Evolutionary conservation across 2,113 vertebrate species (phyloP), one percentile per base, ranked within the genome.

Genomic region (Ochotona princeps): DNA sequence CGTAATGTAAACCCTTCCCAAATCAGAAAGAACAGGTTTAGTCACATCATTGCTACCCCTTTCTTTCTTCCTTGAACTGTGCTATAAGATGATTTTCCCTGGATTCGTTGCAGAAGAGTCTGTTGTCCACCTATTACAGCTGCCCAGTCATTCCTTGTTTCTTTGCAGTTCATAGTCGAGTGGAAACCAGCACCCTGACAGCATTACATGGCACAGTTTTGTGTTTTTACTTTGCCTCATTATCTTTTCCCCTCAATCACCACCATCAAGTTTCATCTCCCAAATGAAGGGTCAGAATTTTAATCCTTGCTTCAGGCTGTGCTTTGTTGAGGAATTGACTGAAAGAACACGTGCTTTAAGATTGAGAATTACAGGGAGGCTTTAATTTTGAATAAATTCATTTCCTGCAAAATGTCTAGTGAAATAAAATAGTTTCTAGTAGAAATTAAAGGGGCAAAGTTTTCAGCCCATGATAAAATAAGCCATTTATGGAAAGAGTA

Each of bases 381-480:
- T 63, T 90, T 60, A 2, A 1, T 91, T 84, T 60, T 80, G 28
- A 18, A 49, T 38, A 49, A 74, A 65, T 38, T 54, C 11, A 74
- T 38, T 72, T 90, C 74, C 69, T 90, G 38, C 26, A 84, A 87
- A 57, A 63, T n/a, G 67, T 65, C 61, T 88, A 57, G 18, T 73
- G 76, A 90, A 73, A 83, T 72, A 72, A 83, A 67, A 79, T 79
- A 28, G 2, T 49, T 69, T 87, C 49, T 32, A 72, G 30, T 6
- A 60, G 32, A 72, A 89, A 13, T 8, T 25, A 21, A 79, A 72
- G 7, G 9, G 17, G 15, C 15, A 70, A 44, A 81, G 32, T 76
- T 85, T 1, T 15, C 26, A 57, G 25, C n/a, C 28, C 73, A 66
- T 30, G 67, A n/a, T 82, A 70, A 92, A 79, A 44, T 60, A 28